These are phyloP conservation scores for Myotis daubentonii DNA, from an alignment of 2,797 vertebrate species.

Conservation along the genomic window DNA sequence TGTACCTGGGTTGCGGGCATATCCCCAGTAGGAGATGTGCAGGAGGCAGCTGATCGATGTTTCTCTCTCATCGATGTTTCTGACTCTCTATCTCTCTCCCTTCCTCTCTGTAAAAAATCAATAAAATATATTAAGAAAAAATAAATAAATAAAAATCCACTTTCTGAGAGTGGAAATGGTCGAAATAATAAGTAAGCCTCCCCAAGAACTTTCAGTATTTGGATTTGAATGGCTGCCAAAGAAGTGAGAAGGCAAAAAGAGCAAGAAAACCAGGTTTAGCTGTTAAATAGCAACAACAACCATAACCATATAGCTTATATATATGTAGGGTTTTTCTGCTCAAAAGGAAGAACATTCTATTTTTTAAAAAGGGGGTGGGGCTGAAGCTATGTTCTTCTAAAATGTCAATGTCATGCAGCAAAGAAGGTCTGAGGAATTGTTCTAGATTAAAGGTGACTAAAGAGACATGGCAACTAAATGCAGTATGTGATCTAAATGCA, in stretches of 20 bases:
- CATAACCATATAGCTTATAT: background rate
- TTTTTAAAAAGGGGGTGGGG: background rate
- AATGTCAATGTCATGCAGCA: background rate
- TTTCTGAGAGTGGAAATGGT: background rate
- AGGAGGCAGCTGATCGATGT: too few relatives aligned
- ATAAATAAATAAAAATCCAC: background rate
- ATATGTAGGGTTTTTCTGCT: background rate
- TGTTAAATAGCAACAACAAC: background rate
- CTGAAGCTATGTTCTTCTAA: background rate
- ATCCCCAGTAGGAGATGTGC: too few relatives aligned
- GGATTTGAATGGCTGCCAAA: slow-evolving; percentile 22
- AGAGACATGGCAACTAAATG: background rate
- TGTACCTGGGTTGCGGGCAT: too few relatives aligned
- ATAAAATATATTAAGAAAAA: too few relatives aligned
- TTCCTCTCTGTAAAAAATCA: too few relatives aligned
- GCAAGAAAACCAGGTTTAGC: background rate
- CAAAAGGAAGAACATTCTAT: background rate
- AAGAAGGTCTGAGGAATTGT: background rate
- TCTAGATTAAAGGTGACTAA: background rate
- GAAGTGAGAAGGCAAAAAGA: slow-evolving; percentile 2
- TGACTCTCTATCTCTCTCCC: too few relatives aligned
- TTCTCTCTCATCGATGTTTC: too few relatives aligned
- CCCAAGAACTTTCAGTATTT: background rate
- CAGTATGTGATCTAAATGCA: background rate
- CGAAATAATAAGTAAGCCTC: background rate